These are phyloP conservation scores for Machaerirhynchus nigripectus DNA, from an alignment of 2,113 vertebrate genomes.

Conservation along the genomic window DNA sequence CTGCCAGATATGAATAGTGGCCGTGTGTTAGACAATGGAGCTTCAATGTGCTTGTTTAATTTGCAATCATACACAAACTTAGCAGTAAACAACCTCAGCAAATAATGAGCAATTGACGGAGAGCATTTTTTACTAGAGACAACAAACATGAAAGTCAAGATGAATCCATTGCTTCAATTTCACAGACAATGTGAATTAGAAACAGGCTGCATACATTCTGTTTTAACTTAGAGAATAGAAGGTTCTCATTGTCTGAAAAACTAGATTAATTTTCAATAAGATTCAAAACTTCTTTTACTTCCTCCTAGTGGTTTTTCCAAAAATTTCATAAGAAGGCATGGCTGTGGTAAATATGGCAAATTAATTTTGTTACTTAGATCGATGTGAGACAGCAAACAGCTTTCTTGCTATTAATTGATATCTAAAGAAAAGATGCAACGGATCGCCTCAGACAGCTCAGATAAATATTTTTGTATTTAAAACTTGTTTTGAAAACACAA, in stretches of 20 bases:
- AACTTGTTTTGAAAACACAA: conserved; percentile 20
- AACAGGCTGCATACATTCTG: conserved; percentile 58
- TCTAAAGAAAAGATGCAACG: conserved; percentile 4
- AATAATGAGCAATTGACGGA: conserved; percentile 53
- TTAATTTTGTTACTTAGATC: conserved; percentile 23
- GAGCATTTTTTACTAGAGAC: conserved; percentile 56
- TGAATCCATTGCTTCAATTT: conserved; percentile 50
- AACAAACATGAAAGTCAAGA: conserved; percentile 60
- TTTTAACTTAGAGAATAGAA: conserved; percentile 66
- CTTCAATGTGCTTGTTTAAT: conserved; percentile 31
- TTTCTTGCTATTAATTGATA: conserved; percentile 19
- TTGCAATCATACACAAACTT: conserved; percentile 45
- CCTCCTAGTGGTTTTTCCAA: neutral
- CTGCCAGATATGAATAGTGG: neutral
- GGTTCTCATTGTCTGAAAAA: conserved; percentile 59
- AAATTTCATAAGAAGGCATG: neutral
- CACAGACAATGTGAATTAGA: conserved; percentile 62
- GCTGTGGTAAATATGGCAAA: neutral
- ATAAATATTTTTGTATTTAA: neutral
- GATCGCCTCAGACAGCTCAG: conserved; percentile 1
- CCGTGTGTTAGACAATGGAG: neutral
- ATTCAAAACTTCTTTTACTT: conserved; percentile 45
- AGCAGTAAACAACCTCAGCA: conserved; percentile 56
- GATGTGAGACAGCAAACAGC: neutral
- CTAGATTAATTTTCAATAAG: conserved; percentile 52